Base-by-base conservation (phyloP, 2,888 invertebrate genomes). In the Galeruca laticollis region DNA sequence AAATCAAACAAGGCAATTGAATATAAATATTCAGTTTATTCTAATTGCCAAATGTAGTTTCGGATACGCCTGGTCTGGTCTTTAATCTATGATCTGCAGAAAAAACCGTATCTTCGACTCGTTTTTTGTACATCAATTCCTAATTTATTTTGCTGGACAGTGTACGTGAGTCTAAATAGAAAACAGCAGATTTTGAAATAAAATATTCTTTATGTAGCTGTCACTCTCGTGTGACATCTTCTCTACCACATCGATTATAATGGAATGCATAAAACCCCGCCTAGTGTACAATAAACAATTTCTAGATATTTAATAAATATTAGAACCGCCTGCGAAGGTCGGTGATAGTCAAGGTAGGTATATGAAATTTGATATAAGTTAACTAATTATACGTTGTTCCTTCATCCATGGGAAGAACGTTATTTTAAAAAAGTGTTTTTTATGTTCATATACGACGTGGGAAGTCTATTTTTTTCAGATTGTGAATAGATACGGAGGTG, bases 351-450 rank as follows among this genome's bases (percentile, higher is more conserved):
- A 11, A 37, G 49, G 11, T 10, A 54, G 54, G 54, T 33, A 49
- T 59, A 66, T 66, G 65, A 66, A 66, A 66, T 59, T 66, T 66
- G 65, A 66, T 66, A 66, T 21, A 66, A 66, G 51, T 21, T 51
- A 13, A 59, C 59, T 66, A 66, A 66, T 66, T 66, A 66, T 59
- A 66, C 10, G 65, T 66, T 66, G 65, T 66, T 66, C 59, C 65
- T 66, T 59, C 47, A 66, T 59, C 59, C 65, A 66, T 66, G 65
- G 59, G 65, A 65, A 59, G 40, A 63, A 51, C 18, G 64, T 33
- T 64, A 64, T 64, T 64, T 56, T 43, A 64, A 64, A 66, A 35
- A 47, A 35, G 18, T 64, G 31, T 64, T 56, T 43, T 26, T 26
- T 26, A 26, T 26, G 26, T 26, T 26, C 26, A 56, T 57, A 51